A percentile compares a stretch with the other conserved stretches of the same genome.
phyloP scores from a whole-genome alignment of 92 coral and sea anemone genomes.

The Porites rus region DNA sequence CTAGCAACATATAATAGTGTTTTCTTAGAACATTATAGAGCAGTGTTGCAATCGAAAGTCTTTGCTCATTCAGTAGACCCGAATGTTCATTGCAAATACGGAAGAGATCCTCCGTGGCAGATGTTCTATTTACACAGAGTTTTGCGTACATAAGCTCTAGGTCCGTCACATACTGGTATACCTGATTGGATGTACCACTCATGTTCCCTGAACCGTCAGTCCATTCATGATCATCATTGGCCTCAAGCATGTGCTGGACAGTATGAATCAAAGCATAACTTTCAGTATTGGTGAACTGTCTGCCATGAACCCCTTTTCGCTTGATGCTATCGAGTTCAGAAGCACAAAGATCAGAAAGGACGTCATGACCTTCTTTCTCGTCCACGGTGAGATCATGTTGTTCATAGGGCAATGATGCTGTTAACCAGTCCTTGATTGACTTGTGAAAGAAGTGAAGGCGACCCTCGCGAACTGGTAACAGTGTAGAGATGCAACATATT shows the following conservation, averaged over 20 bases:
- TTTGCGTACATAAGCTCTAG: constrained; percentile 11
- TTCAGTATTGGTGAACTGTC: constrained; percentile 3
- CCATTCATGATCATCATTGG: no score
- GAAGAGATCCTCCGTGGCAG: not conserved
- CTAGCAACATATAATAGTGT: not conserved
- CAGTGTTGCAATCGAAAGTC: no score
- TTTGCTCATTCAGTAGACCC: no score
- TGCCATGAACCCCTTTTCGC: not conserved
- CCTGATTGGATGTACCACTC: no score
- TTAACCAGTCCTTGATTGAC: constrained; percentile 69
- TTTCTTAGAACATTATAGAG: not conserved
- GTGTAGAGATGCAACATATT: constrained; percentile 41
- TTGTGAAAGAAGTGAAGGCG: constrained; percentile 64
- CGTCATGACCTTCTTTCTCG: constrained; percentile 51
- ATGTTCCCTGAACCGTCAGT: no score
- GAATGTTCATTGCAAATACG: no score
- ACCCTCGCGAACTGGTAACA: constrained; percentile 53
- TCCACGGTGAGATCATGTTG: constrained; percentile 44
- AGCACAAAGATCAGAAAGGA: constrained; percentile 48
- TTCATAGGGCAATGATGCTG: not conserved
- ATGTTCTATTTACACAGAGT: constrained; percentile 7
- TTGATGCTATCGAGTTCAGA: constrained; percentile 21
- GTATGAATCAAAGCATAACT: constrained; percentile 19
- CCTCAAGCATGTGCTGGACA: constrained; percentile 30
- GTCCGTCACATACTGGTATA: no score